Evolutionary conservation across 1,140 invertebrate species (phyloP), one percentile per base, ranked within the genome.

Genomic region (Polypedilum pembai): DNA sequence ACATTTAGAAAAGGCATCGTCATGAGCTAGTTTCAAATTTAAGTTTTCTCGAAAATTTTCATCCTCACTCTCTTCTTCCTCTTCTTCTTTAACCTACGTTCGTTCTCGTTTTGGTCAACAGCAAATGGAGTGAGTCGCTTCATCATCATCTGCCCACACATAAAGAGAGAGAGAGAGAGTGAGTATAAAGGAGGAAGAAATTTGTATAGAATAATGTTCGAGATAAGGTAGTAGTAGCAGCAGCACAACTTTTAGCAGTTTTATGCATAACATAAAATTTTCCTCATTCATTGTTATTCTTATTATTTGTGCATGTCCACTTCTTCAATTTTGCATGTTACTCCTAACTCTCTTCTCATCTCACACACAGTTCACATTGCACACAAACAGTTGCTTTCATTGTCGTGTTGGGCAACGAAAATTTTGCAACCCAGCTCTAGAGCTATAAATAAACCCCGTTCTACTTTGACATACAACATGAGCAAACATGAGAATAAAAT

Each of bases 331-430:
- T 56, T n/a, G 12, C n/a, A 56, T 56, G 45, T 56, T 56, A 15
- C n/a, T 56, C 45, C 45, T 56, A 10, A 1, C 15, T 45, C 41
- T 45, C 8, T n/a, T 45, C 15, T 15, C 15, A n/a, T 45, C 41
- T 45, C 24, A 33, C 24, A 33, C 24, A 33, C 24, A 33, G 24
- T 33, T 3, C 24, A 33, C 24, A 33, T 1, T 33, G 24, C 24
- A 33, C 24, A 33, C 24, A 33, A 33, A 33, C 24, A 33, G 8
- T 56, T 15, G 12, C n/a, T 15, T 56, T 8, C 45, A 56, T 56
- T 56, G 45, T 56, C 45, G 45, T 56, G 10, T 56, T 56, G 45
- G 45, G 45, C 45, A 56, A 56, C 45, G 45, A 56, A n/a, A n/a
- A 56, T n/a, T n/a, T 56, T 33, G 24, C 24, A 33, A 33, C 24